These are phyloP conservation scores for Archivesica marissinica DNA, from an alignment of 1,140 invertebrate species.

Conservation along the genomic window DNA sequence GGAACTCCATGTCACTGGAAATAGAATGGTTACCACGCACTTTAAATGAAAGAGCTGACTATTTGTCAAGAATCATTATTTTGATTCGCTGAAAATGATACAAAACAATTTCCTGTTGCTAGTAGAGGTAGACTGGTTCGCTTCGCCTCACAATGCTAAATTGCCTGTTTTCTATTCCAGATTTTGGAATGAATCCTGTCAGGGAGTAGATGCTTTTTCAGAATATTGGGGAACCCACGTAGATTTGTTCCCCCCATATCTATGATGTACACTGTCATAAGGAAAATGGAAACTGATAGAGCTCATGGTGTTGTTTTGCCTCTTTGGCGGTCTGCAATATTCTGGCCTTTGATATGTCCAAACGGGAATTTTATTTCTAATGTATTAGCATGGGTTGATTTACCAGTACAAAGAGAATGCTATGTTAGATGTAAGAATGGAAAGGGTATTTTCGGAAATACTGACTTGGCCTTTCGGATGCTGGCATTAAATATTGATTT, in stretches of 20 bases:
- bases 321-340: constrained; percentile 18
- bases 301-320: constrained; percentile 13
- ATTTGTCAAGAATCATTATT: constrained; percentile 47
- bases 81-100: background rate
- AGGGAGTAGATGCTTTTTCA: constrained; percentile 43
- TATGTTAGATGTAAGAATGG: constrained; percentile 30
- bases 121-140: constrained; percentile 48
- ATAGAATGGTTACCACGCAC: constrained; percentile 61
- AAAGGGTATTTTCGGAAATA: constrained; percentile 52
- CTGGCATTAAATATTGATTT: constrained; percentile 43
- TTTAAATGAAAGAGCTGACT: constrained; percentile 50
- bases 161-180: constrained; percentile 34
- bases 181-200: constrained; percentile 29
- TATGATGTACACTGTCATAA: constrained; percentile 1
- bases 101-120: background rate
- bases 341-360: constrained; percentile 40
- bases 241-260: constrained; percentile 52
- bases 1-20: constrained; percentile 36
- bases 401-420: constrained; percentile 12
- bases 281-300: constrained; percentile 8
- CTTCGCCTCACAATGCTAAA: constrained; percentile 37
- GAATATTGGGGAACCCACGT: background rate
- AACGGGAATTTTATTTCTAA: constrained; percentile 21
- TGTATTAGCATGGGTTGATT: constrained; percentile 31
- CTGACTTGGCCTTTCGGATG: constrained; percentile 36